phyloP scores from a whole-genome alignment of 2,797 vertebrate species.

The Mormyrus proboscirostris region DNA sequence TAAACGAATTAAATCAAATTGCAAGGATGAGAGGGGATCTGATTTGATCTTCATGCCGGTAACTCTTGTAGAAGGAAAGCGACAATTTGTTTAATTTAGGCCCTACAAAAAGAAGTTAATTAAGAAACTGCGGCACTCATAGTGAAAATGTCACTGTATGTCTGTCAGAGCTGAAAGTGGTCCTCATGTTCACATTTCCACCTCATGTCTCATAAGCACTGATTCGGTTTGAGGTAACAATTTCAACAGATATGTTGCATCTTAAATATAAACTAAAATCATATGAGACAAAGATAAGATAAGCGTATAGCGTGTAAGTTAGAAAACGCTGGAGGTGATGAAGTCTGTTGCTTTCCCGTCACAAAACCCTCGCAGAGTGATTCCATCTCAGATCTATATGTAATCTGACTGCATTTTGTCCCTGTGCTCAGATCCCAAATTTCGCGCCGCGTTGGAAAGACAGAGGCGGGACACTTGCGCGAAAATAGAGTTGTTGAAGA shows the following conservation, averaged over 20 bases:
- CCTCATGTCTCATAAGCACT: background rate
- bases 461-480: conserved; percentile 53
- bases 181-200: background rate
- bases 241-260: background rate
- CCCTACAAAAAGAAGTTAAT: background rate
- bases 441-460: background rate
- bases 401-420: background rate
- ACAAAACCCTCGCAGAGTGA: background rate
- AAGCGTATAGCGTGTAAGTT: background rate
- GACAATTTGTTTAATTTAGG: background rate
- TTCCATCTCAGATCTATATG: background rate
- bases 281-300: background rate
- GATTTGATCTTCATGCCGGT: background rate
- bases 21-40: background rate
- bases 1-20: background rate
- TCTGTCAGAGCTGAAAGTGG: background rate
- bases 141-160: background rate
- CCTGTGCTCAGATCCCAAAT: background rate
- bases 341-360: background rate
- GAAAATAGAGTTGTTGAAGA: conserved; percentile 73
- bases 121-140: background rate
- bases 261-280: background rate
- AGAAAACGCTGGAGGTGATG: background rate
- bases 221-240: background rate
- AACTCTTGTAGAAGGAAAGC: background rate